phyloP scores from a whole-genome alignment of 2,113 vertebrate genomes.

The Etheostoma spectabile region DNA sequence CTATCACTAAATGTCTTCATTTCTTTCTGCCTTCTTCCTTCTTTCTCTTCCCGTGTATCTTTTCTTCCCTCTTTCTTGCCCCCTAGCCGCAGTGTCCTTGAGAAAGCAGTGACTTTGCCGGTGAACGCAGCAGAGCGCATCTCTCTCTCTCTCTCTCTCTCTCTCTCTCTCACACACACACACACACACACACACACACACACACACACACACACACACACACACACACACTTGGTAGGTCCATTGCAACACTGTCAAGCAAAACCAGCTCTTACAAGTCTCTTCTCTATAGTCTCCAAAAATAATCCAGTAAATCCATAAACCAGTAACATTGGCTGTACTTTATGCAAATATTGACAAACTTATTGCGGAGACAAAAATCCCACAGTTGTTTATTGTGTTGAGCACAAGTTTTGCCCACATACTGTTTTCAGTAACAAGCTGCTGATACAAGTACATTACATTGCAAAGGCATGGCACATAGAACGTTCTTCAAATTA shows the following conservation, averaged over 20 bases:
- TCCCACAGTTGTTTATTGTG: slow-evolving; percentile 17
- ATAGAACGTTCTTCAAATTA: background rate
- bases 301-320: slow-evolving; percentile 67
- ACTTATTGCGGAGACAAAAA: slow-evolving; percentile 43
- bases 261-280: slow-evolving; percentile 51
- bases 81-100: slow-evolving; percentile 84
- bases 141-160: slow-evolving; percentile 44
- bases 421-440: slow-evolving; percentile 28
- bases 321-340: slow-evolving; percentile 42
- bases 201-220: slow-evolving; percentile 27
- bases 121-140: slow-evolving; percentile 69
- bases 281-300: slow-evolving; percentile 62
- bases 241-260: slow-evolving; percentile 52
- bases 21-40: background rate
- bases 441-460: slow-evolving; percentile 14
- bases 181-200: slow-evolving; percentile 5
- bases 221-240: slow-evolving; percentile 10
- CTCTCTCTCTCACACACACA: background rate
- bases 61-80: slow-evolving; percentile 53
- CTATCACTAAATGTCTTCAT: background rate
- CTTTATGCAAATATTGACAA: slow-evolving; percentile 73
- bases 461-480: background rate
- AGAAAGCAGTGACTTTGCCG: slow-evolving; percentile 80
- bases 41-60: slow-evolving; percentile 45
- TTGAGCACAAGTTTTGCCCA: slow-evolving; percentile 24